Conservation (phyloP, 2,888 invertebrate genomes). For the Cerastis leucographa region DNA sequence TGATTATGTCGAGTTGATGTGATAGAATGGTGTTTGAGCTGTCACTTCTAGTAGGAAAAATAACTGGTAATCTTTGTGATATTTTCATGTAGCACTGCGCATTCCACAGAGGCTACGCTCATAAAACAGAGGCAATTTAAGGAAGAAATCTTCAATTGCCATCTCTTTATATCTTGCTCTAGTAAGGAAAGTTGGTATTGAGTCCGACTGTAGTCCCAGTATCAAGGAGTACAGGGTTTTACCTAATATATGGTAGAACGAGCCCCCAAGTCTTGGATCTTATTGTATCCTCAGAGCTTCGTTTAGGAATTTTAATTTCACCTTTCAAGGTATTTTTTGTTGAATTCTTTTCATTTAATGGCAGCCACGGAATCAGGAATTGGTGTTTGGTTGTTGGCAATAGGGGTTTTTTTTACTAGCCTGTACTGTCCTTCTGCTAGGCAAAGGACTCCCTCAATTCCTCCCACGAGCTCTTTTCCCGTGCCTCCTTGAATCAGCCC, state of each 20-base stretch:
- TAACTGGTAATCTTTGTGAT: not conserved
- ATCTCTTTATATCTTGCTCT: not conserved
- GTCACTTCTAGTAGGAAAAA: not conserved
- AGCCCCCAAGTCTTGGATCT: not conserved
- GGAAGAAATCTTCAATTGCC: not conserved
- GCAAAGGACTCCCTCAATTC: too few species aligned
- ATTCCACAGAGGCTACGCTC: not conserved
- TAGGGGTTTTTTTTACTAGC: too few species aligned
- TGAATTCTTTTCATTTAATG: not conserved
- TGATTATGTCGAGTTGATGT: slow-evolving; percentile 30
- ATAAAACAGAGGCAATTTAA: not conserved
- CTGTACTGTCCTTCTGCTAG: too few species aligned
- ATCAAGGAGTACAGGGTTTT: not conserved
- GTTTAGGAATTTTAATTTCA: not conserved
- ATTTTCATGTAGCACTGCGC: not conserved
- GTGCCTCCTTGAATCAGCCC: too few species aligned
- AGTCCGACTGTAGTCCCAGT: too few species aligned
- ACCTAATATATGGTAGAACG: not conserved
- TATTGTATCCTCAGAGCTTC: not conserved
- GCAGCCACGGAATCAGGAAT: too few species aligned
- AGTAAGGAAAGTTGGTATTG: too few species aligned
- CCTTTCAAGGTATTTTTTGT: not conserved
- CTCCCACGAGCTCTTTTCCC: too few species aligned
- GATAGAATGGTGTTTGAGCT: slow-evolving; percentile 16
- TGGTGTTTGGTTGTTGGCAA: too few species aligned